Evolutionary conservation across 2,797 vertebrate species (phyloP).

Genomic region (Mus minutoides): DNA sequence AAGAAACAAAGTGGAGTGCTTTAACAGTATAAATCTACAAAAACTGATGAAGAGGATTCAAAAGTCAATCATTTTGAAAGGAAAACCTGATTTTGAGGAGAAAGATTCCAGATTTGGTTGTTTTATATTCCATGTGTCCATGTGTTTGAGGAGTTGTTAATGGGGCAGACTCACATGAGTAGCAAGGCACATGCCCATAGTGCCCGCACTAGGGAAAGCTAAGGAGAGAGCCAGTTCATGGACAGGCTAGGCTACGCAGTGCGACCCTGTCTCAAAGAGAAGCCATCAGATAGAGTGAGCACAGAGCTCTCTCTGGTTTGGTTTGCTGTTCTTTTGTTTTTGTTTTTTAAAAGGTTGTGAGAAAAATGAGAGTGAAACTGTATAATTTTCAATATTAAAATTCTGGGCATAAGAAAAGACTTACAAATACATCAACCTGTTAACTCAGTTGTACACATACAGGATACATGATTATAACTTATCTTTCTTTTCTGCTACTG

Average conservation of each 20-base stretch:
- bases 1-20: conserved; percentile 52
- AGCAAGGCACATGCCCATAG: neutral
- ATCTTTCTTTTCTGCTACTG: neutral
- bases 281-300: conserved; percentile 21
- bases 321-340: neutral
- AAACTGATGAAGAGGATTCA: conserved; percentile 40
- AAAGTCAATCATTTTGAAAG: conserved; percentile 42
- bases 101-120: conserved; percentile 28
- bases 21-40: conserved; percentile 48
- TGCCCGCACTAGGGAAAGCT: neutral
- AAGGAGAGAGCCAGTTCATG: neutral
- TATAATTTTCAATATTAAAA: conserved; percentile 50
- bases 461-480: neutral
- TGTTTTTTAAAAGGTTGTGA: neutral
- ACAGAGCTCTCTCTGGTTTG: neutral
- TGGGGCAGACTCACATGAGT: neutral
- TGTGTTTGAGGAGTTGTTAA: neutral
- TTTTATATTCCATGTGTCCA: neutral
- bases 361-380: neutral
- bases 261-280: neutral
- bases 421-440: neutral
- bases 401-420: neutral
- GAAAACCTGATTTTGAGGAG: conserved; percentile 1
- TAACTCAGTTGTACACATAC: neutral
- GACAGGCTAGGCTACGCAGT: neutral